A percentile compares a stretch with the other conserved stretches of the same genome.
Conservation (phyloP, 2,888 invertebrate species). For the Cerastis rubricosa region DNA sequence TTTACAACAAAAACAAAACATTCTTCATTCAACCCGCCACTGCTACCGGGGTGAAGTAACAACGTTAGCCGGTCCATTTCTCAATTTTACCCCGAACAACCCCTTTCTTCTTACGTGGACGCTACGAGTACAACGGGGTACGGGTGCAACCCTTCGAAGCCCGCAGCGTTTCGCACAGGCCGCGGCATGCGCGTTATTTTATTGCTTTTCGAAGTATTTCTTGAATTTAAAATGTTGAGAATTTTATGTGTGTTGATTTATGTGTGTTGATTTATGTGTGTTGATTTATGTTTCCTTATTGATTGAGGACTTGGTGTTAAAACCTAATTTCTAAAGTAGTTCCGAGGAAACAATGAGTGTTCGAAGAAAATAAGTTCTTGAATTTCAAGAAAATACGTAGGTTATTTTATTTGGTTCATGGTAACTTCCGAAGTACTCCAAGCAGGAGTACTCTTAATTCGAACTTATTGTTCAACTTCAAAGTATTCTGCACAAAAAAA, state of each 20-base stretch:
- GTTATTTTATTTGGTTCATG: not conserved
- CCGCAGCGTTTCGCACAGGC: conserved; percentile 79
- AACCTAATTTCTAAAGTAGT: not conserved
- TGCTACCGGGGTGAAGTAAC: conserved; percentile 86
- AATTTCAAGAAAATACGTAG: not conserved
- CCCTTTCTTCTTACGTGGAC: conserved; percentile 84
- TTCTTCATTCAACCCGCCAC: conserved; percentile 85
- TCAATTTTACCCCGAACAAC: conserved; percentile 86
- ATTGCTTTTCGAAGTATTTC: conserved; percentile 83
- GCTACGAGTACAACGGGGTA: conserved; percentile 57
- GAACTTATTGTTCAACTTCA: not conserved
- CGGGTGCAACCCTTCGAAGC: conserved; percentile 84
- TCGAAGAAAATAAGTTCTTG: not conserved
- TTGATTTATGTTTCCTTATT: conserved; percentile 52
- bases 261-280: conserved; percentile 64
- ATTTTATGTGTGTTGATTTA: conserved; percentile 63
- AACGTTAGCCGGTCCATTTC: conserved; percentile 90
- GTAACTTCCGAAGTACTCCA: not conserved
- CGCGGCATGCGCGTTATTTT: conserved; percentile 80
- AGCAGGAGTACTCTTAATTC: not conserved
- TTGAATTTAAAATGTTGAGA: conserved; percentile 69
- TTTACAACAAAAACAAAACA: conserved; percentile 81
- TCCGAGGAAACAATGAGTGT: not conserved
- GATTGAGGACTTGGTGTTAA: not conserved
- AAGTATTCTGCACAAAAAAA: not conserved